These are phyloP conservation scores for Papilio protenor DNA, from an alignment of 2,888 invertebrate species.

Conservation along the genomic window DNA sequence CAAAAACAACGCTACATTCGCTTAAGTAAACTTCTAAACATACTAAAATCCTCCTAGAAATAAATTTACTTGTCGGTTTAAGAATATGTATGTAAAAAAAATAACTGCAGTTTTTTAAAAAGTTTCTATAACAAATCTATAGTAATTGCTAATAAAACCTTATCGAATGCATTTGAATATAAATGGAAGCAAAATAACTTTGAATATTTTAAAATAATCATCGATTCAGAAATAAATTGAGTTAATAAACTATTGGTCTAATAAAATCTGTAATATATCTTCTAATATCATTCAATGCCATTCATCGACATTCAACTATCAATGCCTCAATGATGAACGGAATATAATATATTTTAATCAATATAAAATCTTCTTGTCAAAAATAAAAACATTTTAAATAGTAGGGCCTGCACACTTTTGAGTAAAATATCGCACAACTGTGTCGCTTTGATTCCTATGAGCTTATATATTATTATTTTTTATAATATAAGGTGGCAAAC, in stretches of 20 bases:
- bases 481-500: too few relatives aligned
- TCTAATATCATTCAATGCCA: neutral
- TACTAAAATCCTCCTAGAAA: neutral
- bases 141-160: neutral
- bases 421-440: too few relatives aligned
- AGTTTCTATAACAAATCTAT: neutral
- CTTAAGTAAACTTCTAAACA: neutral
- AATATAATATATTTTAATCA: neutral
- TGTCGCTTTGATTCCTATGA: too few relatives aligned
- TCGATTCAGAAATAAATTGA: neutral
- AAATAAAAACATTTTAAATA: too few relatives aligned
- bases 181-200: neutral
- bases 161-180: neutral
- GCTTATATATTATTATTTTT: too few relatives aligned
- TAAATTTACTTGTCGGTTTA: neutral
- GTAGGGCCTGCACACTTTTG: too few relatives aligned
- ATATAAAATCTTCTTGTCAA: too few relatives aligned
- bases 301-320: neutral
- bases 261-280: neutral
- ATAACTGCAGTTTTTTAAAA: neutral
- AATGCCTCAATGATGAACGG: neutral
- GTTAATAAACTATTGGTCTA: neutral
- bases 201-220: neutral
- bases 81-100: neutral
- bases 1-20: slow-evolving; percentile 12